A percentile compares a stretch with the other conserved stretches of the same genome.
Evolutionary conservation across 2,888 invertebrate genomes (phyloP).

Genomic region (Uropetala carovei): DNA sequence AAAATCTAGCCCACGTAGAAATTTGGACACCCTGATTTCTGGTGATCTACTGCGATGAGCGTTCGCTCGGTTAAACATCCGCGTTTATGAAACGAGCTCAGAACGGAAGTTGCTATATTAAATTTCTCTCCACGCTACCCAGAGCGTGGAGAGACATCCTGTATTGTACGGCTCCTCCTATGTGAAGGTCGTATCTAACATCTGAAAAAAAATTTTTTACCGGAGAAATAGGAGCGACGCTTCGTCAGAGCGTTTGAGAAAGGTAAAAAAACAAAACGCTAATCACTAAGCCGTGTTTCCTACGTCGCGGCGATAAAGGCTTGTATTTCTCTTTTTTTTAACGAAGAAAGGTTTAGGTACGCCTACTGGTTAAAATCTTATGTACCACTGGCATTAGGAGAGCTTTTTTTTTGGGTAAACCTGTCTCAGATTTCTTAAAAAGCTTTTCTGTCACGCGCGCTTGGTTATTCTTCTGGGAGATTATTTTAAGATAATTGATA

Average conservation of each 20-base stretch:
- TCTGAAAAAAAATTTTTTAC: not conserved
- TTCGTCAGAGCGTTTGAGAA: not conserved
- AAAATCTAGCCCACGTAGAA: not conserved
- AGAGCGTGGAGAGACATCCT: constrained; percentile 32
- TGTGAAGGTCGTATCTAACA: not conserved
- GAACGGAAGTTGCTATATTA: constrained; percentile 36
- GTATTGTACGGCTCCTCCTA: constrained; percentile 18
- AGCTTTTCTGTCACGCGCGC: too few relatives aligned
- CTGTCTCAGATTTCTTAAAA: too few relatives aligned
- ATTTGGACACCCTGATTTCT: too few relatives aligned
- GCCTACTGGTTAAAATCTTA: too few relatives aligned
- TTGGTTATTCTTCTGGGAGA: too few relatives aligned
- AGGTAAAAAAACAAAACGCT: not conserved
- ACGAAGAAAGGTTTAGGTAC: too few relatives aligned
- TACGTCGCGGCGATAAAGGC: not conserved
- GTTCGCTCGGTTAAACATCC: not conserved
- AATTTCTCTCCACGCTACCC: constrained; percentile 24
- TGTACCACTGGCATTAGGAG: too few relatives aligned
- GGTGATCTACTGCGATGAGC: not conserved
- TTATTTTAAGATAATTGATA: too few relatives aligned
- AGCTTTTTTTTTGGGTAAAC: too few relatives aligned
- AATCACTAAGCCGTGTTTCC: not conserved
- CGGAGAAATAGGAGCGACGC: not conserved
- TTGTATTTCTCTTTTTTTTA: not conserved
- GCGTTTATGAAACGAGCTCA: not conserved